Evolutionary conservation across 2,888 invertebrate genomes (phyloP).

Genomic region (Linyphia triangularis): DNA sequence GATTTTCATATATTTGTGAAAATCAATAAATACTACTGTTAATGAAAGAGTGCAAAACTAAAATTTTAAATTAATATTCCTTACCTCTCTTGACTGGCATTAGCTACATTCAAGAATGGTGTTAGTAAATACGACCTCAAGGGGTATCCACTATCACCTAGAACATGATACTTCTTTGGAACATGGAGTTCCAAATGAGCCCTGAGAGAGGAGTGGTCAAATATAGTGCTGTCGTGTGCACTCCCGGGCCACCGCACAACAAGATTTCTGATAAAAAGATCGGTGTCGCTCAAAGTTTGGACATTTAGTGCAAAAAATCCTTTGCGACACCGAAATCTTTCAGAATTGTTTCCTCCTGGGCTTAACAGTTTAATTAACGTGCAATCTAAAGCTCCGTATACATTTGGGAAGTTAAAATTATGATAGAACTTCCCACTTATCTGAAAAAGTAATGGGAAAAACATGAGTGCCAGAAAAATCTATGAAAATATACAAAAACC

Average conservation of each 20-base stretch:
- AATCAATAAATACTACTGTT: too few species aligned
- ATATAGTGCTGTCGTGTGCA: slow-evolving; percentile 29
- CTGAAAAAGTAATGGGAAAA: too few species aligned
- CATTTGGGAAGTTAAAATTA: background rate
- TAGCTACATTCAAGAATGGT: slow-evolving; percentile 3
- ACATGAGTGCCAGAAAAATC: too few species aligned
- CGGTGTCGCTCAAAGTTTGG: background rate
- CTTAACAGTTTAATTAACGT: background rate
- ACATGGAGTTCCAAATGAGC: background rate
- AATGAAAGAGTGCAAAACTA: too few species aligned
- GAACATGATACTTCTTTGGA: background rate
- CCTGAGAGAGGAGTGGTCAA: background rate
- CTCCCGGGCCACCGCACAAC: slow-evolving; percentile 53
- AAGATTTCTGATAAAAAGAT: slow-evolving; percentile 16
- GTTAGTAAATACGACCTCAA: slow-evolving; percentile 3
- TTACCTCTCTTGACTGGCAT: background rate
- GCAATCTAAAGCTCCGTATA: slow-evolving; percentile 13
- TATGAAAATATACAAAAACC: too few species aligned
- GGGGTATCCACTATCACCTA: slow-evolving; percentile 39
- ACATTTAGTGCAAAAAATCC: slow-evolving; percentile 30
- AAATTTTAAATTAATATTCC: too few species aligned
- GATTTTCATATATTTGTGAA: too few species aligned
- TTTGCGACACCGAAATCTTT: slow-evolving; percentile 17
- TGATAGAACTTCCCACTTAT: too few species aligned
- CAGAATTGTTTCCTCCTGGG: slow-evolving; percentile 10